phyloP scores from a whole-genome alignment of 2,113 vertebrate species.

The Hemiprocne comata region DNA sequence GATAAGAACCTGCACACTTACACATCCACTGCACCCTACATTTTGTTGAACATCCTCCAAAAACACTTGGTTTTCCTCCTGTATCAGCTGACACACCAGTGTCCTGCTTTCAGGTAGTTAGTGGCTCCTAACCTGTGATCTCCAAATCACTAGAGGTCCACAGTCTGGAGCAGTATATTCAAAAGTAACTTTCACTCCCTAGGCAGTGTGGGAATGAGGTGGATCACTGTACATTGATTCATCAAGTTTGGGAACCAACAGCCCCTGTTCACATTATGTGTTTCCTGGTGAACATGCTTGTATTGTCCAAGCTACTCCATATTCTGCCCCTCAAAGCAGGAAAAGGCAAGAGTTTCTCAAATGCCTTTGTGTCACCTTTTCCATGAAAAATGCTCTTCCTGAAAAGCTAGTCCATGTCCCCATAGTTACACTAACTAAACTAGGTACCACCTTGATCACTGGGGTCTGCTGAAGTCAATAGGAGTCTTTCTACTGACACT shows the following conservation, averaged over 20 bases:
- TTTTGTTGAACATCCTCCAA: not conserved
- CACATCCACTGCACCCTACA: not conserved
- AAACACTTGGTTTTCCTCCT: not conserved
- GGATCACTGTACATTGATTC: rapidly evolving
- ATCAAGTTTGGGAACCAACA: not conserved
- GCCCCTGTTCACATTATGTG: rapidly evolving
- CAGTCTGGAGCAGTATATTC: not conserved
- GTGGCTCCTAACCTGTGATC: not conserved
- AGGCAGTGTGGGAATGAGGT: not conserved
- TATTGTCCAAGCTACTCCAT: not conserved
- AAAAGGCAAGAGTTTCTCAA: not conserved
- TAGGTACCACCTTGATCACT: not conserved
- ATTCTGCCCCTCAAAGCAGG: not conserved
- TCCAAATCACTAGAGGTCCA: not conserved
- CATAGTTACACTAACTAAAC: not conserved
- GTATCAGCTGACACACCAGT: rapidly evolving
- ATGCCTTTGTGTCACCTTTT: not conserved
- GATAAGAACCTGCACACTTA: not conserved
- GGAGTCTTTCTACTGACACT: not conserved
- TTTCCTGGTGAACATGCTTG: not conserved
- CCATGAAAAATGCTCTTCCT: not conserved
- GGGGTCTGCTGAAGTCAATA: not conserved
- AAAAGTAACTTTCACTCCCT: not conserved
- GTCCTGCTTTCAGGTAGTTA: not conserved
- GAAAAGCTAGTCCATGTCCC: not conserved